Evolutionary conservation across 2,113 vertebrate species (phyloP), one percentile per base, ranked within the genome.

Genomic region (Dipodomys stephensi): DNA sequence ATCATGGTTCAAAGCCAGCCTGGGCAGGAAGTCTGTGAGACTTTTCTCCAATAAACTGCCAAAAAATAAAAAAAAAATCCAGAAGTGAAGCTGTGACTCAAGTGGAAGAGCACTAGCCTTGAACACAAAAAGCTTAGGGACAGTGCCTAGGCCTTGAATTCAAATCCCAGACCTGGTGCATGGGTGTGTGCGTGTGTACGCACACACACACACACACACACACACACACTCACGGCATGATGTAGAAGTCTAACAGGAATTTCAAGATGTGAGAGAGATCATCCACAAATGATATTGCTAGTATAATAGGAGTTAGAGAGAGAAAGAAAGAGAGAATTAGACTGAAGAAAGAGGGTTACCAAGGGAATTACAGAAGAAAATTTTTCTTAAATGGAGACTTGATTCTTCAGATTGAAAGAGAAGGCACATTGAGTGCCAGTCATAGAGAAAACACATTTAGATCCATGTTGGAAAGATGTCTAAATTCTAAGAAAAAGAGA

Each of bases 401-500:
- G 19, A 71, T 23, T 64, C 53, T 64, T 87, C 35, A 35, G 7
- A 60, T 68, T 68, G 20, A 76, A 86, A 67, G 69, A 62, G 53
- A 69, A 11, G 19, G n/a, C n/a, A 69, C 20, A 35, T 0, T 44
- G 71, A 69, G 44, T n/a, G 15, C 28, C 71, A 76, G 30, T 74
- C n/a, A 53, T 19, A 39, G 16, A 62, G 32, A 46, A 77, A 71
- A 53, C 23, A 39, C 25, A 53, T 30, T 72, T 53, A 67, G 74
- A 73, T 13, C 35, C 62, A 62, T 19, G 53, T 91, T 71, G 64
- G 71, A 69, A 87, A 83, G 46, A 69, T 67, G n/a, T 53, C 39
- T 53, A 49, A 69, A 35, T 82, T 91, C 77, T n/a, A 77, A 82
- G 77, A 53, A 87, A 91, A 94, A 76, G 23, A 87, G 23, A 87